A percentile compares a stretch with the other conserved stretches of the same genome.
Evolutionary conservation across 2,888 invertebrate genomes (phyloP).

Genomic region (Diplolepis rosae): DNA sequence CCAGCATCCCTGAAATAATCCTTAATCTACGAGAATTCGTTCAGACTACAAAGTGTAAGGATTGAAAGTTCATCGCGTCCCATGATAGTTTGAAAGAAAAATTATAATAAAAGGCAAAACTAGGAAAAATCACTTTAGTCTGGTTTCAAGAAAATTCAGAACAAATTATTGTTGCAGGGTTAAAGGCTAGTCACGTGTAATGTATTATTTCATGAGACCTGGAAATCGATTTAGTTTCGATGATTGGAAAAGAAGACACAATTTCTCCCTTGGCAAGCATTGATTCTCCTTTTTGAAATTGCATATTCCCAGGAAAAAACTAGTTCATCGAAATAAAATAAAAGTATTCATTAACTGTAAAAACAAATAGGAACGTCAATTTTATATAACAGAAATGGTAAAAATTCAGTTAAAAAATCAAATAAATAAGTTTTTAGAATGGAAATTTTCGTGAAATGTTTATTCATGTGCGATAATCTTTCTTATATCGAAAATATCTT

Average conservation of each 20-base stretch:
- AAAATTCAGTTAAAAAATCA: no score
- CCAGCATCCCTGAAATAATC: background rate
- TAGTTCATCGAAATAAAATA: no score
- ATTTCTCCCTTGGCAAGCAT: background rate
- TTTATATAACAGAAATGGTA: no score
- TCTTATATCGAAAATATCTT: no score
- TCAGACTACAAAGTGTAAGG: slow-evolving; percentile 5
- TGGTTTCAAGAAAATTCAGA: background rate
- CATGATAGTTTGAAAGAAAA: background rate
- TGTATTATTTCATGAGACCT: background rate
- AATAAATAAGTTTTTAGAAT: no score
- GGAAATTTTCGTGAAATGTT: no score
- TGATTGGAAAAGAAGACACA: background rate
- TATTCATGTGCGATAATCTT: no score
- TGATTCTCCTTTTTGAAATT: background rate
- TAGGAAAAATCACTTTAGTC: background rate
- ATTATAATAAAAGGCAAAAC: background rate
- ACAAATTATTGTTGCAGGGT: background rate
- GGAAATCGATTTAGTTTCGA: slow-evolving; percentile 5
- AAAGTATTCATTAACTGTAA: no score
- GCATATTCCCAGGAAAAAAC: background rate
- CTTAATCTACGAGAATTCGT: background rate
- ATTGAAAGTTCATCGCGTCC: background rate
- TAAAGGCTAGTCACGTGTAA: slow-evolving; percentile 11
- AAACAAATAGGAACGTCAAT: no score